These are phyloP conservation scores for Zaprionus ornatus DNA, from an alignment of 1,140 invertebrate species.

Conservation along the genomic window DNA sequence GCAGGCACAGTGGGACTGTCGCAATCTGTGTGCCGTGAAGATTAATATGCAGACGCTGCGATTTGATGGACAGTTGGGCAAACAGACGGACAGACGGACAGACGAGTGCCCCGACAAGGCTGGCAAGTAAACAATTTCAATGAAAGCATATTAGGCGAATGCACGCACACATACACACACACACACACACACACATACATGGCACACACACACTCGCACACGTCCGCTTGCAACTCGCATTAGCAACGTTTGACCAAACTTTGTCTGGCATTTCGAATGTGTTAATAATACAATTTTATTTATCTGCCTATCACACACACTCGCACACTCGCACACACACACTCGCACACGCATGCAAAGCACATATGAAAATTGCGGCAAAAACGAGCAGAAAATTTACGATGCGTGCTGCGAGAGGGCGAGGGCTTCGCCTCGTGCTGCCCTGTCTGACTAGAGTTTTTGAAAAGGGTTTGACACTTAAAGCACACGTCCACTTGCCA, in stretches of 20 bases:
- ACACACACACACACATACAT: slow-evolving; percentile 1
- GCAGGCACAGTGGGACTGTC: neutral
- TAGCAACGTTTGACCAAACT: slow-evolving; percentile 74
- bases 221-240: slow-evolving; percentile 40
- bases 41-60: slow-evolving; percentile 67
- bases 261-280: slow-evolving; percentile 70
- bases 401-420: slow-evolving; percentile 52
- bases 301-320: slow-evolving; percentile 32
- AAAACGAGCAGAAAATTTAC: slow-evolving; percentile 69
- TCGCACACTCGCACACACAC: slow-evolving; percentile 7
- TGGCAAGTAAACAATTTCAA: slow-evolving; percentile 69
- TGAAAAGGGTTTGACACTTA: slow-evolving; percentile 81
- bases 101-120: slow-evolving; percentile 18
- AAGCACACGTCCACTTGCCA: slow-evolving; percentile 39
- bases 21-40: slow-evolving; percentile 52
- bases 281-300: slow-evolving; percentile 81
- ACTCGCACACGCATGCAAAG: slow-evolving; percentile 8
- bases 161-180: slow-evolving; percentile 24
- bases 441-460: slow-evolving; percentile 64
- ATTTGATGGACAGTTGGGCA: slow-evolving; percentile 43
- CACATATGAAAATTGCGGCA: slow-evolving; percentile 34
- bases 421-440: slow-evolving; percentile 39
- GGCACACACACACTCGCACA: slow-evolving; percentile 1
- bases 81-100: slow-evolving; percentile 29
- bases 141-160: slow-evolving; percentile 51